Conservation (phyloP, 2,797 vertebrate species). For the Malurus leucopterus region DNA sequence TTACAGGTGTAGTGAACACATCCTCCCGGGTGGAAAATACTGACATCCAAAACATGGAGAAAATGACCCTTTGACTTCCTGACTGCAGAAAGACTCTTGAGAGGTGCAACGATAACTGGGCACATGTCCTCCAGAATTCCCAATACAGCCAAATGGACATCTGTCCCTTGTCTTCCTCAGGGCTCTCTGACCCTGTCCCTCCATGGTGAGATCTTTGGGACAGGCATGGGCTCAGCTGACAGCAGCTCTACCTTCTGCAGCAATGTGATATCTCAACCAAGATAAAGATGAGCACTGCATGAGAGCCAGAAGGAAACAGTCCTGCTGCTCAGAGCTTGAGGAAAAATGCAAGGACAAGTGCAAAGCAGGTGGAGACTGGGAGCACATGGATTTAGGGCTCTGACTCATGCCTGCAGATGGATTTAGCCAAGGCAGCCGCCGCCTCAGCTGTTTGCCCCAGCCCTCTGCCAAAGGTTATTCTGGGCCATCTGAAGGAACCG, state of each 20-base stretch:
- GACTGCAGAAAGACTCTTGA: background rate
- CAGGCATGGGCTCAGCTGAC: background rate
- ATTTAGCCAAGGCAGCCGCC: background rate
- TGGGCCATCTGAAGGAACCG: background rate
- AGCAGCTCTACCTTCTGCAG: background rate
- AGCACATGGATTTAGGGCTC: conserved; percentile 6
- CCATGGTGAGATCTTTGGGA: background rate
- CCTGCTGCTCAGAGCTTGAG: background rate
- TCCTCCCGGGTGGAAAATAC: background rate
- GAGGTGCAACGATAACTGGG: background rate
- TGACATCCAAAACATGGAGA: background rate
- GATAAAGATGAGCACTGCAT: background rate
- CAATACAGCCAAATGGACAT: background rate
- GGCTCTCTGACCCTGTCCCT: background rate
- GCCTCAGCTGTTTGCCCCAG: conserved; percentile 28
- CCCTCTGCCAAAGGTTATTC: conserved; percentile 18
- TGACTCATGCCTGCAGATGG: conserved; percentile 23
- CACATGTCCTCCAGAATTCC: background rate
- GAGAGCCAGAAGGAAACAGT: background rate
- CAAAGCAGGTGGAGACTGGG: conserved; percentile 3
- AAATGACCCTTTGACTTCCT: background rate
- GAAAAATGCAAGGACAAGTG: conserved; percentile 13
- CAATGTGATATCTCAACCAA: background rate
- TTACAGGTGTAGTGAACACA: background rate
- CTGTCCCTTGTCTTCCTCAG: background rate